Evolutionary conservation across 2,888 invertebrate species (phyloP).

Genomic region (Pelosia muscerda): DNA sequence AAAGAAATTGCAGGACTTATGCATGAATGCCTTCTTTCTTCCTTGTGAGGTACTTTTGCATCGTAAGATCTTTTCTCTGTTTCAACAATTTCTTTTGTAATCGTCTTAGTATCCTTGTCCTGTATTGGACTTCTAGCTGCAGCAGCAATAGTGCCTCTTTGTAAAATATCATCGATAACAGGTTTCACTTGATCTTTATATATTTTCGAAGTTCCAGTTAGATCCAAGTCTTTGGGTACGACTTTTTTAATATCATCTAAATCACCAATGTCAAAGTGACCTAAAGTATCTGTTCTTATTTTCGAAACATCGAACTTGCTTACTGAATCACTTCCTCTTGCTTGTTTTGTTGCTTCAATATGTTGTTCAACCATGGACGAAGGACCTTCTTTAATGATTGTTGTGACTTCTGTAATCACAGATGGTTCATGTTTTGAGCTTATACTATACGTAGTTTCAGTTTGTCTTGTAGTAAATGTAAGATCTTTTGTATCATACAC

Average conservation of each 20-base stretch:
- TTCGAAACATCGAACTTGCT: slow-evolving; percentile 78
- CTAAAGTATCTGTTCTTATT: slow-evolving; percentile 78
- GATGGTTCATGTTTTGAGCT: slow-evolving; percentile 56
- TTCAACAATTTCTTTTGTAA: slow-evolving; percentile 76
- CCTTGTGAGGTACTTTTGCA: slow-evolving; percentile 80
- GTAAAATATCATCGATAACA: slow-evolving; percentile 79
- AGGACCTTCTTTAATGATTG: slow-evolving; percentile 53
- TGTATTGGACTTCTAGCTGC: slow-evolving; percentile 72
- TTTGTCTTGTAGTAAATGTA: slow-evolving; percentile 60
- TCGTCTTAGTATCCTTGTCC: slow-evolving; percentile 76
- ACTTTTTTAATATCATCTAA: slow-evolving; percentile 61
- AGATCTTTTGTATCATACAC: slow-evolving; percentile 43
- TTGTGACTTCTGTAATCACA: slow-evolving; percentile 49
- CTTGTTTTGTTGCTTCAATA: slow-evolving; percentile 50
- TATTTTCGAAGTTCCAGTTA: slow-evolving; percentile 69
- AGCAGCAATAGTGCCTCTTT: slow-evolving; percentile 76
- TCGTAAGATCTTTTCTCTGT: slow-evolving; percentile 80
- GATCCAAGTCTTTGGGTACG: slow-evolving; percentile 63
- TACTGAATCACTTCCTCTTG: slow-evolving; percentile 44
- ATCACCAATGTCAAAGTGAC: slow-evolving; percentile 71
- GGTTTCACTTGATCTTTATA: slow-evolving; percentile 80
- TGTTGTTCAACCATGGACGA: slow-evolving; percentile 50
- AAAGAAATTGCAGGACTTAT: slow-evolving; percentile 82
- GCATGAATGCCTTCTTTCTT: slow-evolving; percentile 81
- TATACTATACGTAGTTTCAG: slow-evolving; percentile 59